These are phyloP conservation scores for Bombus pascuorum DNA, from an alignment of 1,140 invertebrate species.

Conservation along the genomic window DNA sequence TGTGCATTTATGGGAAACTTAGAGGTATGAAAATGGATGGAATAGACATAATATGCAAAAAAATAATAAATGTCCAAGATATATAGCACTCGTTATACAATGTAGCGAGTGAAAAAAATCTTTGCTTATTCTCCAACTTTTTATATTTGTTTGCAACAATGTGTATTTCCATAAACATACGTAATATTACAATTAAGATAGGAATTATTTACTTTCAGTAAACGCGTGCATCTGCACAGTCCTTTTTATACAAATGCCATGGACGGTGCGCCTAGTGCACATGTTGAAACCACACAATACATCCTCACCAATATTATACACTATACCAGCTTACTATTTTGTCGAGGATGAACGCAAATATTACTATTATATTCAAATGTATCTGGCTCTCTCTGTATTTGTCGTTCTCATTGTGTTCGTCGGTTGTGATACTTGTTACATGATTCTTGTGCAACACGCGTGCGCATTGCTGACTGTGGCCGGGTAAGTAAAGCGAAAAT, in stretches of 20 bases:
- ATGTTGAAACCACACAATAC: neutral
- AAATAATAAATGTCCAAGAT: no score
- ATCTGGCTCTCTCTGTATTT: neutral
- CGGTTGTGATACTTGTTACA: neutral
- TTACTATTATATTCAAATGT: neutral
- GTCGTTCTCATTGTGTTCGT: neutral
- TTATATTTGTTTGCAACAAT: no score
- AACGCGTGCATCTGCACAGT: neutral
- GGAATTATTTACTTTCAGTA: neutral
- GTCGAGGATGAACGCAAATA: neutral
- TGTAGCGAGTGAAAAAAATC: no score
- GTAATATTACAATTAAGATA: no score
- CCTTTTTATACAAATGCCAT: neutral
- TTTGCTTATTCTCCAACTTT: no score
- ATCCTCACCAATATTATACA: neutral
- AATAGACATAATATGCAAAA: no score
- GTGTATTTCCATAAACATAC: no score
- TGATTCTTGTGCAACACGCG: neutral
- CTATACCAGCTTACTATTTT: neutral
- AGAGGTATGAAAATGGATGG: no score
- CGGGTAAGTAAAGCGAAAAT: neutral
- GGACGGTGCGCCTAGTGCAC: neutral
- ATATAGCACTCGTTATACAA: no score
- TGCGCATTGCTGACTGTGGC: neutral
- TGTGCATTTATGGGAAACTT: no score